Evolutionary conservation across 2,888 invertebrate species (phyloP).

Genomic region (Synergus umbraculus): DNA sequence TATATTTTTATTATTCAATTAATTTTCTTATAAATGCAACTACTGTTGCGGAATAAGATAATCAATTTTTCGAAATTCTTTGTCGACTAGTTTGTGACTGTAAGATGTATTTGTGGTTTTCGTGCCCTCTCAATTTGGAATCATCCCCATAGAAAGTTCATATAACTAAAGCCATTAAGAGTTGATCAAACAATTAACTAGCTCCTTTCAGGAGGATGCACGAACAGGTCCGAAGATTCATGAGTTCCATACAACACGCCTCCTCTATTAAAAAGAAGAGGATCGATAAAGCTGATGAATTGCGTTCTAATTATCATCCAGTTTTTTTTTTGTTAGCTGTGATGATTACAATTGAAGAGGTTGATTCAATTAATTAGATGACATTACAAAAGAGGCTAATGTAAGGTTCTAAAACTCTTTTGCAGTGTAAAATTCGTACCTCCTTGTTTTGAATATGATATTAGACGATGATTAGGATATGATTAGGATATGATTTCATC

Average conservation of each 20-base stretch:
- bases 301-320: constrained; percentile 4
- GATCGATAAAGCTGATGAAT: constrained; percentile 14
- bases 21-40: neutral
- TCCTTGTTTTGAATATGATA: neutral
- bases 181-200: constrained; percentile 38
- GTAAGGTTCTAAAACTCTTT: neutral
- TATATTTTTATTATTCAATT: neutral
- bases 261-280: constrained; percentile 18
- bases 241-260: constrained; percentile 33
- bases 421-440: neutral
- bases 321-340: neutral
- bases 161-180: constrained; percentile 31
- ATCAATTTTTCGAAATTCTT: neutral
- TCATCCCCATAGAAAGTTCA: constrained; percentile 17
- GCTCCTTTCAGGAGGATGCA: constrained; percentile 29
- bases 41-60: neutral
- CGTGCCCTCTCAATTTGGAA: neutral
- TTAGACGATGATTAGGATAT: neutral
- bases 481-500: neutral
- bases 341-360: neutral
- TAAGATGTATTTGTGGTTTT: neutral
- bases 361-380: neutral
- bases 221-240: constrained; percentile 26
- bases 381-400: neutral
- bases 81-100: neutral